Conservation (phyloP, 2,113 vertebrate genomes). For the Maccullochella peelii region DNA sequence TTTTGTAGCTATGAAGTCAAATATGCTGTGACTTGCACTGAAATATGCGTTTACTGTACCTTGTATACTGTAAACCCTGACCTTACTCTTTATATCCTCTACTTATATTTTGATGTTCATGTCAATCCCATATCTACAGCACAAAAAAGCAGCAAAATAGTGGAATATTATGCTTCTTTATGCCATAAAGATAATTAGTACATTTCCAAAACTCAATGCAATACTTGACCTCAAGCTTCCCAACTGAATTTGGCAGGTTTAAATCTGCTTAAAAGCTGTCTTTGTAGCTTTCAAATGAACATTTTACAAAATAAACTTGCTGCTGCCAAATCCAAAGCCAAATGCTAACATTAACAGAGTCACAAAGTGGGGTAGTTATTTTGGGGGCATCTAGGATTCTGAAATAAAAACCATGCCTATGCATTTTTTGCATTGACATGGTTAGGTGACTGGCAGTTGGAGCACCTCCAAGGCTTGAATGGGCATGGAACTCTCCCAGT, state of each 20-base stretch:
- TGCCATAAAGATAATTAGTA: not conserved
- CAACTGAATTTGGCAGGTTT: conserved; percentile 3
- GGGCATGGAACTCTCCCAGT: not conserved
- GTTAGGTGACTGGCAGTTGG: not conserved
- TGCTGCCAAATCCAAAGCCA: not conserved
- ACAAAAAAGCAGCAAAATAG: conserved; percentile 41
- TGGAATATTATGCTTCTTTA: conserved; percentile 7
- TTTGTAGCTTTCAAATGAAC: not conserved
- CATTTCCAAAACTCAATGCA: conserved; percentile 1
- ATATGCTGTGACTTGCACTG: conserved; percentile 77
- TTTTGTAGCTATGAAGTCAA: conserved; percentile 79
- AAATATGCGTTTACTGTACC: conserved; percentile 68
- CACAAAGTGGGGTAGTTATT: not conserved
- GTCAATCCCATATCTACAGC: conserved; percentile 50
- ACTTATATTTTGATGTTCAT: conserved; percentile 22
- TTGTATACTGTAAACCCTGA: conserved; percentile 56
- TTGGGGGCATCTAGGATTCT: not conserved
- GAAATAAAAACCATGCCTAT: not conserved
- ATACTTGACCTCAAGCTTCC: conserved; percentile 13
- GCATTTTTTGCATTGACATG: not conserved
- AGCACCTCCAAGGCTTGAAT: not conserved
- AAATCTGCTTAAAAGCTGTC: not conserved
- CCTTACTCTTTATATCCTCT: conserved; percentile 48
- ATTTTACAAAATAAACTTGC: not conserved
- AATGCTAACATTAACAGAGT: not conserved